Evolutionary conservation across 2,113 vertebrate species (phyloP).

Genomic region (Scolopax mira): DNA sequence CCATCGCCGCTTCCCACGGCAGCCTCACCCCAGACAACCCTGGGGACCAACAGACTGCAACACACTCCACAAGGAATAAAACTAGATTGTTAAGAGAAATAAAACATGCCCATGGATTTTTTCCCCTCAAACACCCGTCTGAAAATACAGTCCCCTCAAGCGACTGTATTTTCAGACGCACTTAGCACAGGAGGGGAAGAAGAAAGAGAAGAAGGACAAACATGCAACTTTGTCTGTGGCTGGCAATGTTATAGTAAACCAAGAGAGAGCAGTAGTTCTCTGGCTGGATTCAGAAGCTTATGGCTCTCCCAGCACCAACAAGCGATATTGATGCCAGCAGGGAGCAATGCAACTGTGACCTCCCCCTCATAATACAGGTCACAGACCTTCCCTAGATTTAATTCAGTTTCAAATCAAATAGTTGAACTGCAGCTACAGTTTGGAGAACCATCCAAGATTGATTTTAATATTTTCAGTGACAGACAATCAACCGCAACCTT

Average conservation of each 20-base stretch:
- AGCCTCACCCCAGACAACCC: background rate
- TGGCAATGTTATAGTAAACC: background rate
- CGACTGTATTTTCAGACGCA: background rate
- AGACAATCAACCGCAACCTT: background rate
- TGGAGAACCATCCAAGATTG: background rate
- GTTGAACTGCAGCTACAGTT: background rate
- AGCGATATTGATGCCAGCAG: background rate
- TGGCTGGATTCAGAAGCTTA: background rate
- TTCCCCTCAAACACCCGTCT: background rate
- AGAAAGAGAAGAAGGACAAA: background rate
- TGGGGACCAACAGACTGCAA: background rate
- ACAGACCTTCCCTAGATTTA: background rate
- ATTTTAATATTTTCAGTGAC: constrained; percentile 20
- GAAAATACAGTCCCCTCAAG: no score
- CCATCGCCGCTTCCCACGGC: fast-evolving
- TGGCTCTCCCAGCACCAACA: background rate
- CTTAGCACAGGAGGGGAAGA: background rate
- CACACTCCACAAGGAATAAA: background rate
- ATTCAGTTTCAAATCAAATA: constrained; percentile 22
- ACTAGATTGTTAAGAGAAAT: background rate
- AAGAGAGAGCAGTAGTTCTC: background rate
- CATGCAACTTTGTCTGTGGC: fast-evolving
- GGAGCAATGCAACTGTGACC: background rate
- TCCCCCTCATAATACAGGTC: background rate
- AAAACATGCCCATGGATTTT: background rate